Percentiles rank a stretch among this genome's conserved stretches.
These are phyloP conservation scores for Oostethus manadensis DNA, from an alignment of 2,113 vertebrate species.

Conservation along the genomic window DNA sequence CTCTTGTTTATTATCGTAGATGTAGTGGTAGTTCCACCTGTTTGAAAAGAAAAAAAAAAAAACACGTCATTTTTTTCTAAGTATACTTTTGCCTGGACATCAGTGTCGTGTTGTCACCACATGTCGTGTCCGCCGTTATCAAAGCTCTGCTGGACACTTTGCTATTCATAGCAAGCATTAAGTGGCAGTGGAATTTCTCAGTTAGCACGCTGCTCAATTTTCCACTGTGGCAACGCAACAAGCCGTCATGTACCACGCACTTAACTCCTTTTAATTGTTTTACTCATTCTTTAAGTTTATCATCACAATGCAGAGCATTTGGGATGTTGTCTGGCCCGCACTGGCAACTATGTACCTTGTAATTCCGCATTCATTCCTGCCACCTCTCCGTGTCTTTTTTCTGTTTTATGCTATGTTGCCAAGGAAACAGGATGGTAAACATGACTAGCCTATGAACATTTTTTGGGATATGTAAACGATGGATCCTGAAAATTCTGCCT, in stretches of 20 bases:
- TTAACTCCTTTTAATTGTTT: not conserved
- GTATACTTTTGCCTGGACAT: not conserved
- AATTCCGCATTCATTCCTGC: no score
- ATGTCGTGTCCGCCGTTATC: slow-evolving; percentile 56
- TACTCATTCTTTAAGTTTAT: not conserved
- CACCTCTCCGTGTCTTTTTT: no score
- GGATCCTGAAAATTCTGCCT: no score
- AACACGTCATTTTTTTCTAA: not conserved
- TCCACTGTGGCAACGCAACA: slow-evolving; percentile 42
- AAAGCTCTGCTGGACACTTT: slow-evolving; percentile 28
- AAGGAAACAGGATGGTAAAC: no score
- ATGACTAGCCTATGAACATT: no score
- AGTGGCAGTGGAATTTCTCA: slow-evolving; percentile 66
- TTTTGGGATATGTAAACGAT: no score
- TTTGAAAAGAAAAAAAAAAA: slow-evolving; percentile 25
- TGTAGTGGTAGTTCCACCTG: slow-evolving; percentile 69
- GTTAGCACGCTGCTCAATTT: slow-evolving; percentile 49
- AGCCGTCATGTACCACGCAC: slow-evolving; percentile 19
- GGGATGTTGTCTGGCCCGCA: not conserved
- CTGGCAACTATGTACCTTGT: no score
- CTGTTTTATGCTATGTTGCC: no score
- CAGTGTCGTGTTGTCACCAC: slow-evolving; percentile 10
- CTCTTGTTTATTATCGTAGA: slow-evolving; percentile 45
- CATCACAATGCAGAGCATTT: not conserved
- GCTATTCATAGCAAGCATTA: slow-evolving; percentile 67